A percentile compares a stretch with the other conserved stretches of the same genome.
Conservation (phyloP, 2,888 invertebrate genomes). For the Melinaea menophilus region DNA sequence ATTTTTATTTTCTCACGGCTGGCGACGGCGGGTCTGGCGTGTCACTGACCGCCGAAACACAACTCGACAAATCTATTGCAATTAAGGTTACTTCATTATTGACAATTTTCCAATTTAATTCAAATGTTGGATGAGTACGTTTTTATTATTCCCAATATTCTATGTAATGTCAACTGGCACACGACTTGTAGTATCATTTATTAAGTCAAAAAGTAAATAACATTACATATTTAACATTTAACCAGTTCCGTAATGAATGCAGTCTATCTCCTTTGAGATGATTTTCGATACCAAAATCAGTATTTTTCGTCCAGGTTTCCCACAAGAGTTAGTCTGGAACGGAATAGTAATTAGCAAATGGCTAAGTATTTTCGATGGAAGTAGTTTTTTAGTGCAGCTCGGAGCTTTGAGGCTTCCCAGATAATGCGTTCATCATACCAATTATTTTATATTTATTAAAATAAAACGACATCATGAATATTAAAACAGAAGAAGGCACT, state of each 20-base stretch:
- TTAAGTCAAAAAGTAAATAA: too few relatives aligned
- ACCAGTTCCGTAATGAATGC: too few relatives aligned
- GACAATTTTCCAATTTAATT: slow-evolving; percentile 16
- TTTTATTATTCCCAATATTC: too few relatives aligned
- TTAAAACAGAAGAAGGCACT: not conserved
- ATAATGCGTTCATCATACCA: not conserved
- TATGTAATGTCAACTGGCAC: too few relatives aligned
- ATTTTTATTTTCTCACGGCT: slow-evolving; percentile 62
- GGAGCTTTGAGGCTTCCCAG: slow-evolving; percentile 5
- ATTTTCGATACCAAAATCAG: slow-evolving; percentile 28
- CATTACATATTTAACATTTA: too few relatives aligned
- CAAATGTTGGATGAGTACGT: not conserved
- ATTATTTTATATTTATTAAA: not conserved
- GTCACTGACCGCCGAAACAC: slow-evolving; percentile 54
- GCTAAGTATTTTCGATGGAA: slow-evolving; percentile 49
- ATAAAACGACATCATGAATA: slow-evolving; percentile 30
- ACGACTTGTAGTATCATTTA: too few relatives aligned
- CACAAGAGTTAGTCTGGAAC: slow-evolving; percentile 44
- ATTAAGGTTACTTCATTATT: slow-evolving; percentile 28
- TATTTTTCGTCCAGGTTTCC: slow-evolving; percentile 31
- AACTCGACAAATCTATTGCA: slow-evolving; percentile 29
- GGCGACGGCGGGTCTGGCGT: slow-evolving; percentile 68
- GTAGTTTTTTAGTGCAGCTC: slow-evolving; percentile 27
- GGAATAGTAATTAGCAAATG: slow-evolving; percentile 71
- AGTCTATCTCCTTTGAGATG: slow-evolving; percentile 9